Percentiles rank a stretch among this genome's conserved stretches.
Conservation (phyloP, 2,888 invertebrate species). For the Miltochrista miniata region DNA sequence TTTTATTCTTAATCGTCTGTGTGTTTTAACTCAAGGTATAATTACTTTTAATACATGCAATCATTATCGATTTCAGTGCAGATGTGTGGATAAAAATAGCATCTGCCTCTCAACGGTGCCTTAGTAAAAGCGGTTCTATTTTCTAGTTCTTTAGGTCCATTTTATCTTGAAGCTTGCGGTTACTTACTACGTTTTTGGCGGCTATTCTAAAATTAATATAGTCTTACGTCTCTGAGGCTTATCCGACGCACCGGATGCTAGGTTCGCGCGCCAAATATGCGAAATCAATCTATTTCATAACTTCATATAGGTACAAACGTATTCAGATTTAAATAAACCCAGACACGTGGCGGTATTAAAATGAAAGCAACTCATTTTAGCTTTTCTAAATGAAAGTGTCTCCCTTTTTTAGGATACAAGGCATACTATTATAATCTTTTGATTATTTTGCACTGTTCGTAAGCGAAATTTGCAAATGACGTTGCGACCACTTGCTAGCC, state of each 20-base stretch:
- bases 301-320: not conserved
- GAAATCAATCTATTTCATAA: not conserved
- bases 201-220: conserved; percentile 27
- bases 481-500: too few relatives aligned
- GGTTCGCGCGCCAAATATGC: conserved; percentile 15
- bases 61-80: conserved; percentile 58
- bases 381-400: not conserved
- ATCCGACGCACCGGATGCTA: conserved; percentile 10
- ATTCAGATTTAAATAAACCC: conserved; percentile 1
- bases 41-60: conserved; percentile 38
- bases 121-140: conserved; percentile 35
- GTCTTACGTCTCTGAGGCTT: conserved; percentile 25
- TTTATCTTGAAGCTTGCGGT: conserved; percentile 18
- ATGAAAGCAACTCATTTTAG: not conserved
- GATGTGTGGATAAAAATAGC: conserved; percentile 57
- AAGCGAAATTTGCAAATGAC: too few relatives aligned
- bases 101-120: conserved; percentile 31
- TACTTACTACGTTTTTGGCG: conserved; percentile 31
- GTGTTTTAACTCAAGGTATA: conserved; percentile 5
- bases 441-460: too few relatives aligned
- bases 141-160: conserved; percentile 28
- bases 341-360: not conserved
- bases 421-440: too few relatives aligned
- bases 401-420: not conserved
- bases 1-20: conserved; percentile 5